Conservation (phyloP, 2,797 vertebrate species). For the Phaenicophaeus curvirostris region DNA sequence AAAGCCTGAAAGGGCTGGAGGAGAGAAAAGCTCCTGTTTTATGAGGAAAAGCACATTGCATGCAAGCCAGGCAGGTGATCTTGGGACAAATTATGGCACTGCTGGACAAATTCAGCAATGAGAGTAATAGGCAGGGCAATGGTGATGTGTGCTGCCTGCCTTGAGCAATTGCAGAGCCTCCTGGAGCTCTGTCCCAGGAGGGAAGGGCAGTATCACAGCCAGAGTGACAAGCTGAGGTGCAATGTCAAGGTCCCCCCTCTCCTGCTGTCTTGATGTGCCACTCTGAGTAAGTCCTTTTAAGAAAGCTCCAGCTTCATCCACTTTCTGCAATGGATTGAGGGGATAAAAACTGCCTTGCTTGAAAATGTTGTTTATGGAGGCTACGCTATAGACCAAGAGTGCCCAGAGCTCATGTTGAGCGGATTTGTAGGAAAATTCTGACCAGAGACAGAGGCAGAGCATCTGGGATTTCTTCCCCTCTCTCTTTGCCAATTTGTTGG, state of each 20-base stretch:
- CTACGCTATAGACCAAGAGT: neutral
- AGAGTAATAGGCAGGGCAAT: neutral
- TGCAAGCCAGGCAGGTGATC: neutral
- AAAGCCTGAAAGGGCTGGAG: neutral
- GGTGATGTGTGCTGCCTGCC: neutral
- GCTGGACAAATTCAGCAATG: neutral
- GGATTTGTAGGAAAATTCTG: neutral
- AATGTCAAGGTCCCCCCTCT: neutral
- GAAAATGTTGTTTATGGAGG: neutral
- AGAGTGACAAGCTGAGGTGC: neutral
- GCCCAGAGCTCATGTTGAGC: neutral
- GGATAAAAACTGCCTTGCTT: neutral
- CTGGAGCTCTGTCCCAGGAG: neutral
- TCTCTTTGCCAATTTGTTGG: neutral
- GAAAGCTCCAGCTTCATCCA: neutral
- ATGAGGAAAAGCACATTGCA: neutral
- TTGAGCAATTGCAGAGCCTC: neutral
- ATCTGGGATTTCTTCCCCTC: neutral
- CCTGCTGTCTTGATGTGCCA: fast-evolving
- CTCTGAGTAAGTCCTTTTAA: neutral
- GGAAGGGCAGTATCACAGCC: neutral
- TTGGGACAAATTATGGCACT: neutral
- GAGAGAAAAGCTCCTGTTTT: neutral
- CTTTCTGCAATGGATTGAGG: neutral
- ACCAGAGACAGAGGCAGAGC: neutral